These are phyloP conservation scores for Psephotus haematonotus DNA, from an alignment of 2,113 vertebrate genomes.

Conservation along the genomic window DNA sequence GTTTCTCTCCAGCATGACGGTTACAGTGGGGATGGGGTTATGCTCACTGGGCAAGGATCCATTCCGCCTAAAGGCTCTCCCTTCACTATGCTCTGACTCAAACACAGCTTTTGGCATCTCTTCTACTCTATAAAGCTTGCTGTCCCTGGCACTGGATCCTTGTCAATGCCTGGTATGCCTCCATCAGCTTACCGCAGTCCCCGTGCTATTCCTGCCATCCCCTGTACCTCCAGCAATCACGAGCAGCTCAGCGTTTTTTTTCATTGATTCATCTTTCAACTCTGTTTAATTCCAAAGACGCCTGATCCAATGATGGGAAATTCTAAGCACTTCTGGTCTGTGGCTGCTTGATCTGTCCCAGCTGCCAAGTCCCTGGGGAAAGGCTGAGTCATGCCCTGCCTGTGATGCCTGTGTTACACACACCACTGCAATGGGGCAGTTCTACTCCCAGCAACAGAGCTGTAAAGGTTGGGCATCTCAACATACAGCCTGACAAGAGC, in stretches of 20 bases:
- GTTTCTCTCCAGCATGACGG: not conserved
- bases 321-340: slow-evolving; percentile 8
- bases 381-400: slow-evolving; percentile 57
- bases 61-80: slow-evolving; percentile 20
- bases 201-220: not conserved
- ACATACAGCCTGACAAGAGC: not conserved
- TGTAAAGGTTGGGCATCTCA: slow-evolving; percentile 1
- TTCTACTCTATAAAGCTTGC: slow-evolving; percentile 25
- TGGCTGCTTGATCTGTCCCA: not conserved
- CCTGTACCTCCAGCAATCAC: slow-evolving; percentile 21
- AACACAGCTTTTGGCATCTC: slow-evolving; percentile 46
- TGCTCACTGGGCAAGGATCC: slow-evolving; percentile 5
- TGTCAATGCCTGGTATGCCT: slow-evolving; percentile 23
- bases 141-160: slow-evolving; percentile 14
- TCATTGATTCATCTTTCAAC: slow-evolving; percentile 36
- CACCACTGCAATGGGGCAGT: not conserved
- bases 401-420: not conserved
- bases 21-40: not conserved
- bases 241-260: slow-evolving; percentile 43
- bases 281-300: not conserved
- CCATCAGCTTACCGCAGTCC: slow-evolving; percentile 27
- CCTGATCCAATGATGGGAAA: not conserved
- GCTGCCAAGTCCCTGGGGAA: not conserved
- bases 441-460: slow-evolving; percentile 14
- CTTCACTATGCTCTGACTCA: slow-evolving; percentile 35